Evolutionary conservation across 2,113 vertebrate genomes (phyloP), one percentile per base, ranked within the genome.

Genomic region (Ctenomys sociabilis): DNA sequence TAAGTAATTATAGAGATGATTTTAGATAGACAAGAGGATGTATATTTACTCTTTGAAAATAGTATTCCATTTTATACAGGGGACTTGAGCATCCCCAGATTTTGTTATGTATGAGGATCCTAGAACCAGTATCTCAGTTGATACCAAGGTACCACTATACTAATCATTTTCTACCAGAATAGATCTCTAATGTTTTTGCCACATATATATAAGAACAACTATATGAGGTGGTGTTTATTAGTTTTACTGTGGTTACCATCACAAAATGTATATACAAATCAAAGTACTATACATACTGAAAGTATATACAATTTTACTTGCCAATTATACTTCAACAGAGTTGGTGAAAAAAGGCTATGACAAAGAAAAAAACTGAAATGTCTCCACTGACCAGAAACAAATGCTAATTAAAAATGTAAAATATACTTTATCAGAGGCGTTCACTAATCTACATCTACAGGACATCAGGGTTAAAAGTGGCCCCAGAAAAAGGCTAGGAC

Each of bases 341-440:
- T 59, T 82, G 37, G 5, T 49, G 17, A 8, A 21, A 19, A 14
- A n/a, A n/a, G 73, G n/a, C n/a, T 24, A 52, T 57, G 43, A 21
- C 43, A 72, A 13, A 80, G 85, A 90, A 9, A 82, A 80, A 81
- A 78, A 80, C 28, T 77, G 85, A 85, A 66, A 28, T 66, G 61
- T 87, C 87, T 93, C 61, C 28, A 73, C 21, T 32, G 21, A 26
- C 77, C 10, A 82, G 22, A 91, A 91, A 94, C 32, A 81, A 87
- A 83, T 0, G 61, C 26, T 90, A 93, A 88, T 66, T 0, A 91
- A 45, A 95, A 92, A 96, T 40, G 30, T 52, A 92, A 94, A 92
- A 2, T 78, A 88, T 12, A 70, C 63, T n/a, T 8, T 28, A 73
- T 68, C 77, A 90, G 49, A 88, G 19, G 43, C 52, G 22, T 70